A percentile compares a stretch with the other conserved stretches of the same genome.
Conservation (phyloP, 2,797 vertebrate genomes). For the Scolopax rusticola region DNA sequence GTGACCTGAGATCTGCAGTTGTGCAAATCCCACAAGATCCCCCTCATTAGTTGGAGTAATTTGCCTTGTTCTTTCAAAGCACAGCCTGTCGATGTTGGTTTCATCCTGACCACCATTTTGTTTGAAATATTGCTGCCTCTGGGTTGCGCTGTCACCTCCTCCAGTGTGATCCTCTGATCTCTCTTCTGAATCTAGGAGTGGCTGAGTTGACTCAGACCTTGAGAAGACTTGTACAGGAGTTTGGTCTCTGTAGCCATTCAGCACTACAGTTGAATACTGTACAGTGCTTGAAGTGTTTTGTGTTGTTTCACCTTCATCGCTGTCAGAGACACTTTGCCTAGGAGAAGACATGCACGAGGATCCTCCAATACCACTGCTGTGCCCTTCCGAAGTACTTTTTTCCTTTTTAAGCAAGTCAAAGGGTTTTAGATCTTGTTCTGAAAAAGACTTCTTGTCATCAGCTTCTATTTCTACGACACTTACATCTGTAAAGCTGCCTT, state of each 20-base stretch:
- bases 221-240: slow-evolving; percentile 85
- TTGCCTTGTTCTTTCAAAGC: slow-evolving; percentile 75
- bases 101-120: slow-evolving; percentile 66
- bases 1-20: slow-evolving; percentile 72
- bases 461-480: slow-evolving; percentile 90
- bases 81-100: slow-evolving; percentile 50
- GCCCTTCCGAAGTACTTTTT: slow-evolving; percentile 92
- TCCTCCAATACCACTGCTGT: slow-evolving; percentile 97
- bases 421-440: slow-evolving; percentile 89
- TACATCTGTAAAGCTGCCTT: slow-evolving; percentile 87
- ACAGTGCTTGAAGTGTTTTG: slow-evolving; percentile 93
- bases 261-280: slow-evolving; percentile 94
- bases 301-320: slow-evolving; percentile 88
- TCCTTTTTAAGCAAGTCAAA: slow-evolving; percentile 90
- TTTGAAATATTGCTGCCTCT: slow-evolving; percentile 77
- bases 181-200: slow-evolving; percentile 92
- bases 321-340: slow-evolving; percentile 93
- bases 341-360: slow-evolving; percentile 97
- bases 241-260: slow-evolving; percentile 87
- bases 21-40: slow-evolving; percentile 67
- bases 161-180: slow-evolving; percentile 83
- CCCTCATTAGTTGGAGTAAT: slow-evolving; percentile 52
- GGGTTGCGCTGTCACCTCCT: slow-evolving; percentile 54
- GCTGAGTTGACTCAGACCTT: slow-evolving; percentile 95
- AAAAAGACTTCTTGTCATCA: slow-evolving; percentile 83